These are phyloP conservation scores for Odontamblyopus rebecca DNA, from an alignment of 2,797 vertebrate genomes.

Conservation along the genomic window DNA sequence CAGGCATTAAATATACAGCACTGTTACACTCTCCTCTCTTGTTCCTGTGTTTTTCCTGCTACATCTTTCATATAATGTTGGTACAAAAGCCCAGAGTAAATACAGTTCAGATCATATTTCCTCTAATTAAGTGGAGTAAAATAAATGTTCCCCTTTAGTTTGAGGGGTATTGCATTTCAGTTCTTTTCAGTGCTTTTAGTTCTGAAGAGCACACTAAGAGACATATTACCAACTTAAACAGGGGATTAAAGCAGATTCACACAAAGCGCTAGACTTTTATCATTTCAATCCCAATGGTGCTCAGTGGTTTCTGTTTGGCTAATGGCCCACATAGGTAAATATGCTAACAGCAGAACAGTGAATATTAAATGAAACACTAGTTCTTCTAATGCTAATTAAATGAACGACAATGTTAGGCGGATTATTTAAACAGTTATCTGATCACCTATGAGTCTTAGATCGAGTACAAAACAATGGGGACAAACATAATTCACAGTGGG, in stretches of 20 bases:
- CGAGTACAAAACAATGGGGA: no score
- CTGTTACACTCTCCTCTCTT: not conserved
- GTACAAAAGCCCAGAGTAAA: slow-evolving; percentile 17
- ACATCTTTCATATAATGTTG: not conserved
- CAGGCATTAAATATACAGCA: not conserved
- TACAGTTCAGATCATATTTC: slow-evolving; percentile 14
- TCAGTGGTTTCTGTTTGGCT: slow-evolving; percentile 40
- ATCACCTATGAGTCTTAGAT: not conserved
- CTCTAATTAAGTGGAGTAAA: slow-evolving; percentile 26
- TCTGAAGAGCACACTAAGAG: slow-evolving; percentile 17
- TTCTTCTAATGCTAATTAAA: not conserved
- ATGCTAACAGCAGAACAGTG: slow-evolving; percentile 44
- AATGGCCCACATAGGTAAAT: slow-evolving; percentile 57
- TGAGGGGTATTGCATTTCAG: slow-evolving; percentile 17
- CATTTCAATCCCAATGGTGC: slow-evolving; percentile 33
- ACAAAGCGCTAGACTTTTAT: slow-evolving; percentile 41
- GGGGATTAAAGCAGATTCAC: slow-evolving; percentile 32
- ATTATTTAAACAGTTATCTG: not conserved
- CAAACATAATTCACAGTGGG: no score
- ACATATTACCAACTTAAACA: slow-evolving; percentile 30
- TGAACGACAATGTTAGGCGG: not conserved
- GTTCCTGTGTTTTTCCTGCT: not conserved
- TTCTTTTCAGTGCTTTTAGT: slow-evolving; percentile 21
- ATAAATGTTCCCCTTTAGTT: slow-evolving; percentile 20
- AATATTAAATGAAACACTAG: slow-evolving; percentile 44